Evolutionary conservation across 2,113 vertebrate species (phyloP).

Genomic region (Malurus melanocephalus): DNA sequence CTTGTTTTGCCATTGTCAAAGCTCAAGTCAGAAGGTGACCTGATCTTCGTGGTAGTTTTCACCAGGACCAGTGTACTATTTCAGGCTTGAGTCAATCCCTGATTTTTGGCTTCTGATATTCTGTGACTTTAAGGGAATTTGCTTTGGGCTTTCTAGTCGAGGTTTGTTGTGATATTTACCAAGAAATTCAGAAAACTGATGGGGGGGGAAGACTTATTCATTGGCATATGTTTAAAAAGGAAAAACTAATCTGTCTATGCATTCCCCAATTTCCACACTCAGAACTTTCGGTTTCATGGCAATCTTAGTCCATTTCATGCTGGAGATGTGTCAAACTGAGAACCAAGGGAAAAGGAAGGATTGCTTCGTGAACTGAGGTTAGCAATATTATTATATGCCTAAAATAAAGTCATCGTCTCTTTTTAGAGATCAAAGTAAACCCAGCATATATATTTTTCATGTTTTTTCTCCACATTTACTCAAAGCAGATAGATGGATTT

Average conservation of each 20-base stretch:
- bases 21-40: background rate
- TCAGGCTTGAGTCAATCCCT: background rate
- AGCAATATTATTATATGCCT: background rate
- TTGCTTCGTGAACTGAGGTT: conserved; percentile 1
- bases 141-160: background rate
- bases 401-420: conserved; percentile 20
- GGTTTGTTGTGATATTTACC: conserved; percentile 1
- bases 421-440: conserved; percentile 49
- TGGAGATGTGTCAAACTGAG: conserved; percentile 14
- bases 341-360: conserved; percentile 9
- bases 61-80: background rate
- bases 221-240: background rate
- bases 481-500: background rate
- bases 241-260: conserved; percentile 10
- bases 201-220: background rate
- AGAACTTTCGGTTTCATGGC: conserved; percentile 33
- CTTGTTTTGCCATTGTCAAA: background rate
- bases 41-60: background rate
- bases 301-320: conserved; percentile 50
- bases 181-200: background rate
- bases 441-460: conserved; percentile 2
- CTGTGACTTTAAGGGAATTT: background rate
- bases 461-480: conserved; percentile 22
- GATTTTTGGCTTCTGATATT: background rate
- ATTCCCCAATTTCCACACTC: conserved; percentile 43